A percentile compares a stretch with the other conserved stretches of the same genome.
These are phyloP conservation scores for Tragelaphus strepsiceros DNA, from an alignment of 2,113 vertebrate species.

Conservation along the genomic window DNA sequence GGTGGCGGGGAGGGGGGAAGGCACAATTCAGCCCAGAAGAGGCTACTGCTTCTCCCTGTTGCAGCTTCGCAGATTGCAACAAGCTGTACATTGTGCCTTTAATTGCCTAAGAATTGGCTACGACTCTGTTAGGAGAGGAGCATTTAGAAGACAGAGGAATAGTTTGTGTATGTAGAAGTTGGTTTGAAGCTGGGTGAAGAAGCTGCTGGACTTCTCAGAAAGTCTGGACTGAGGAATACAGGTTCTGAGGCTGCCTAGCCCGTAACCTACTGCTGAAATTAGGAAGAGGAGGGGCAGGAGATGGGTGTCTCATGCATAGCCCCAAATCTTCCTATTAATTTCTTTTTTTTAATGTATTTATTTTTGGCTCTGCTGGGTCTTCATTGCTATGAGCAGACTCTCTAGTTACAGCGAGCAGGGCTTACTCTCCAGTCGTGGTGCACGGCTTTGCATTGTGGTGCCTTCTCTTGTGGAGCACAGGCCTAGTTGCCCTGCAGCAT, in stretches of 20 bases:
- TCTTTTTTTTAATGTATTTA: background rate
- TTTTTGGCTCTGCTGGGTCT: background rate
- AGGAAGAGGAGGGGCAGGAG: background rate
- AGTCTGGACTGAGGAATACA: background rate
- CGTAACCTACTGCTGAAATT: background rate
- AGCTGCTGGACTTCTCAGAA: background rate
- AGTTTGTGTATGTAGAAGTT: background rate
- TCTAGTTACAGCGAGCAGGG: background rate
- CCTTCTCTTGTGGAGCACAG: background rate
- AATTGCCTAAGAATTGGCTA: background rate
- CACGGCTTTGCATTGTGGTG: rapidly evolving
- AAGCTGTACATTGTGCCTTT: background rate
- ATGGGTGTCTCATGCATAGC: background rate
- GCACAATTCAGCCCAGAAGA: background rate
- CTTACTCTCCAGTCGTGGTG: background rate
- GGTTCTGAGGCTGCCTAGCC: background rate
- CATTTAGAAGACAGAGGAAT: background rate
- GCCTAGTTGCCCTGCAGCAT: background rate
- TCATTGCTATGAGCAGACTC: background rate
- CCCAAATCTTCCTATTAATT: background rate
- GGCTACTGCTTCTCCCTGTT: background rate
- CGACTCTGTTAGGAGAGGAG: background rate
- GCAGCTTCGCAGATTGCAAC: background rate
- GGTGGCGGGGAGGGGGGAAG: no score
- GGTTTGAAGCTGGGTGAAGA: background rate